phyloP scores from a whole-genome alignment of 1,140 invertebrate species.

The Pseudomyrmex flavicornis region DNA sequence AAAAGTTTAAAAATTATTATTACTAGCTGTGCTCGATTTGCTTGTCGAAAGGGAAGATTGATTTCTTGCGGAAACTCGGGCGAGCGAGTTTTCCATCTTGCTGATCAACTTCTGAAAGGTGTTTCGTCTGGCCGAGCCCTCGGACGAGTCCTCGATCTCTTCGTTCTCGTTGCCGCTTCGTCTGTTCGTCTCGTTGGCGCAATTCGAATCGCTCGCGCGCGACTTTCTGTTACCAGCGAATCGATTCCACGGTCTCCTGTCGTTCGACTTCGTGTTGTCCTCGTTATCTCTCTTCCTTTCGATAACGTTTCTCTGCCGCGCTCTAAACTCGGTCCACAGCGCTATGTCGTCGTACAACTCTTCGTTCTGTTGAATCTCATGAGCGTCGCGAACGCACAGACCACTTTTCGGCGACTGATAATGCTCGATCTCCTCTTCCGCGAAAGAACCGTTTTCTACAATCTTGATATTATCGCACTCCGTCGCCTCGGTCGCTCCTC shows the following conservation, averaged over 20 bases:
- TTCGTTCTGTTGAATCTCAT: conserved; percentile 55
- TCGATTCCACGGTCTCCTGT: conserved; percentile 77
- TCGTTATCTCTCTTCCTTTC: conserved; percentile 41
- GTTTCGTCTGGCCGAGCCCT: conserved; percentile 71
- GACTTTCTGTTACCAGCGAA: conserved; percentile 73
- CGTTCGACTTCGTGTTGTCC: conserved; percentile 15
- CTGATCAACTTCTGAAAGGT: conserved; percentile 80
- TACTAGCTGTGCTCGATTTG: conserved; percentile 36
- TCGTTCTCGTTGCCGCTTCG: conserved; percentile 32
- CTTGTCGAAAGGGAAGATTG: conserved; percentile 6
- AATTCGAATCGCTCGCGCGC: conserved; percentile 20
- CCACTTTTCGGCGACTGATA: conserved; percentile 77
- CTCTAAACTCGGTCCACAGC: conserved; percentile 71
- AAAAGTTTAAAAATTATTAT: conserved; percentile 33
- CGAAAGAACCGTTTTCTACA: neutral
- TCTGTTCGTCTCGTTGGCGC: conserved; percentile 44
- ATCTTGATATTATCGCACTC: neutral
- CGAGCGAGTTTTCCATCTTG: conserved; percentile 80
- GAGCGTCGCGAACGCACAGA: conserved; percentile 15
- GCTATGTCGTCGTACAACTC: conserved; percentile 79
- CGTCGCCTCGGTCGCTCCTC: neutral
- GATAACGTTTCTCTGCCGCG: conserved; percentile 65
- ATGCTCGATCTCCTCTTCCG: conserved; percentile 67
- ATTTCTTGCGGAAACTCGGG: conserved; percentile 65
- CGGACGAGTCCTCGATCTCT: conserved; percentile 47